Conservation (phyloP, 2,113 vertebrate genomes). For the Melanerpes formicivorus region DNA sequence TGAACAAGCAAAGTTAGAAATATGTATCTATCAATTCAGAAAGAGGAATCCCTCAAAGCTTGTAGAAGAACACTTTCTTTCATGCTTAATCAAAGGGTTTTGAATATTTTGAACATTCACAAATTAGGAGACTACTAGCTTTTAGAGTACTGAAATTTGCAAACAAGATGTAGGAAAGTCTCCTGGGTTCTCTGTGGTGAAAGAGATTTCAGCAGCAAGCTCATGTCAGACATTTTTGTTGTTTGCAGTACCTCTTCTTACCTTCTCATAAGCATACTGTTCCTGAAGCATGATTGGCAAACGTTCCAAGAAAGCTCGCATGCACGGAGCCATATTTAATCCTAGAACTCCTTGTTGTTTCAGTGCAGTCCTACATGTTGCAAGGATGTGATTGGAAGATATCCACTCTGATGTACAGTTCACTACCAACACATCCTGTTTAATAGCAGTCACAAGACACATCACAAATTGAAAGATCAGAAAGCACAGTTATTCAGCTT, state of each 20-base stretch:
- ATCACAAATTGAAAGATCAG: neutral
- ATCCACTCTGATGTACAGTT: slow-evolving; percentile 92
- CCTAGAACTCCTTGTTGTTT: slow-evolving; percentile 94
- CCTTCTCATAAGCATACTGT: slow-evolving; percentile 97
- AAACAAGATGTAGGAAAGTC: neutral
- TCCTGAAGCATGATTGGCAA: slow-evolving; percentile 97
- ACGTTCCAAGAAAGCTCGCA: slow-evolving; percentile 94
- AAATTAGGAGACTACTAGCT: neutral
- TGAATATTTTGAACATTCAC: neutral
- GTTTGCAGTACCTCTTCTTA: neutral
- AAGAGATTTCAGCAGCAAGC: neutral
- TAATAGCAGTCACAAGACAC: neutral
- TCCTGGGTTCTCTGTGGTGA: neutral
- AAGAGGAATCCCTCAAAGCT: neutral
- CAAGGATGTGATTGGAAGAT: slow-evolving; percentile 88
- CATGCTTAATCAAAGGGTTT: neutral
- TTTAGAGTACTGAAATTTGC: neutral
- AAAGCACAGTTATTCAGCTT: neutral
- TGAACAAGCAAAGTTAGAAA: neutral
- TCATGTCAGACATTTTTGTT: neutral
- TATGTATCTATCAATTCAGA: neutral
- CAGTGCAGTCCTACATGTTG: slow-evolving; percentile 91
- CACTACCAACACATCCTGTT: slow-evolving; percentile 93
- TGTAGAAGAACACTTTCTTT: neutral
- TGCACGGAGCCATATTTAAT: slow-evolving; percentile 93